Evolutionary conservation across 1,140 invertebrate genomes (phyloP), one percentile per base, ranked within the genome.

Genomic region (Aethina tumida): DNA sequence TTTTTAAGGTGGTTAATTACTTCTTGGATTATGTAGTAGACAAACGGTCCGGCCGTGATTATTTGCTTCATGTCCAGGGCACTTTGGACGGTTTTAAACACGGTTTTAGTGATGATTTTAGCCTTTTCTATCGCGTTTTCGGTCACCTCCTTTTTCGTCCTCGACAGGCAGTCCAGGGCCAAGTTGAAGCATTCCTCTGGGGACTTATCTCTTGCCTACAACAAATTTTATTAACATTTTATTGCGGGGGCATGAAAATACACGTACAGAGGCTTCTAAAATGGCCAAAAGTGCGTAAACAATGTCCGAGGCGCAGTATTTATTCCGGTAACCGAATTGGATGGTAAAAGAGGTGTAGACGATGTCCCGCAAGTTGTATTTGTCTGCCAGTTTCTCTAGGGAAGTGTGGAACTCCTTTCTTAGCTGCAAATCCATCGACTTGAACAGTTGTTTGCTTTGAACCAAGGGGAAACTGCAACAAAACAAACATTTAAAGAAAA

Each of bases 341-440:
- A 89, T 66, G 8, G 76, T 74, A 57, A 96, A 96, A 15, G 82
- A 76, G 6, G 77, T 71, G 30, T 77, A 77, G 2, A 82, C 63
- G 27, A 94, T 66, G 46, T 78, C 74, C 2, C 77, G 73, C 17
- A 97, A 65, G 27, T 75, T 73, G 59, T 92, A 93, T 59, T 87
- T 89, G 17, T 78, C 75, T 2, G 81, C 75, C 24, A 84, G 71
- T 36, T 80, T 78, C 58, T 89, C 81, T 18, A 88, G 56, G 60
- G 85, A 79, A 19, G 69, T 58, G 35, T 78, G 77, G 45, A 96
- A 79, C 52, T 85, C 79, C 30, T 81, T 75, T 14, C 84, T 72
- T 5, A 94, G 64, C 21, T 73, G 71, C 29, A 93, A 67, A 64
- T 96, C 91, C 92, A 97, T 97, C 5, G 86, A 74, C 12, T 69